Conservation (phyloP, 92 coral and sea anemone species). For the Heliopora coerulea region DNA sequence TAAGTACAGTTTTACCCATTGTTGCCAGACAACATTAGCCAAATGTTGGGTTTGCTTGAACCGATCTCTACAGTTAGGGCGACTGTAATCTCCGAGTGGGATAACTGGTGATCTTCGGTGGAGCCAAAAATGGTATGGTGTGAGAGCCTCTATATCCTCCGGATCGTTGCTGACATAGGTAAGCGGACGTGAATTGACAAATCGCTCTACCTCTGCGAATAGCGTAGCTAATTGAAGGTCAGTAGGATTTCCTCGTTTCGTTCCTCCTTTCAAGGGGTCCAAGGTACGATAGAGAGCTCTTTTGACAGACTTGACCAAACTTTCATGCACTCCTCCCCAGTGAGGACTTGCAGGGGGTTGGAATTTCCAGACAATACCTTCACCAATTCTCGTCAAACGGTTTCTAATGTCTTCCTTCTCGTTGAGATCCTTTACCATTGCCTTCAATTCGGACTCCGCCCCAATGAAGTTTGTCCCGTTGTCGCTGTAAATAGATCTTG, state of each 20-base stretch:
- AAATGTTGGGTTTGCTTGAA: slow-evolving; percentile 36
- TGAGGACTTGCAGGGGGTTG: slow-evolving; percentile 41
- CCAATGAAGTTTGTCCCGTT: slow-evolving; percentile 32
- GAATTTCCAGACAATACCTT: slow-evolving; percentile 30
- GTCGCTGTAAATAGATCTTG: slow-evolving; percentile 22
- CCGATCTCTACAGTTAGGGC: slow-evolving; percentile 29
- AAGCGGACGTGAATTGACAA: slow-evolving; percentile 59
- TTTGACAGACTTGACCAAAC: slow-evolving; percentile 31
- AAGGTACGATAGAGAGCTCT: slow-evolving; percentile 25
- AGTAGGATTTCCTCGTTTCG: slow-evolving; percentile 7
- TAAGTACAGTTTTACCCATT: slow-evolving; percentile 47
- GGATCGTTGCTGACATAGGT: slow-evolving; percentile 57
- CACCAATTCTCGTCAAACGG: slow-evolving; percentile 27
- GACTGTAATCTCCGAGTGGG: slow-evolving; percentile 37
- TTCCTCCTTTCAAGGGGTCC: neutral
- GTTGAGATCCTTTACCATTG: slow-evolving; percentile 20
- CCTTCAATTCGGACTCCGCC: slow-evolving; percentile 5
- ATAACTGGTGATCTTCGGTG: slow-evolving; percentile 43
- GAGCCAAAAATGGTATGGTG: slow-evolving; percentile 57
- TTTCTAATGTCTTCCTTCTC: neutral
- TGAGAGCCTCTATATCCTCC: slow-evolving; percentile 59
- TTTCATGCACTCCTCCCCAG: slow-evolving; percentile 41
- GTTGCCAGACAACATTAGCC: slow-evolving; percentile 51
- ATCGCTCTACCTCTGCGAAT: slow-evolving; percentile 51
- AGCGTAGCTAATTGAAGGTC: slow-evolving; percentile 36